These are phyloP conservation scores for Gopherus flavomarginatus DNA, from an alignment of 2,113 vertebrate genomes.

Conservation along the genomic window DNA sequence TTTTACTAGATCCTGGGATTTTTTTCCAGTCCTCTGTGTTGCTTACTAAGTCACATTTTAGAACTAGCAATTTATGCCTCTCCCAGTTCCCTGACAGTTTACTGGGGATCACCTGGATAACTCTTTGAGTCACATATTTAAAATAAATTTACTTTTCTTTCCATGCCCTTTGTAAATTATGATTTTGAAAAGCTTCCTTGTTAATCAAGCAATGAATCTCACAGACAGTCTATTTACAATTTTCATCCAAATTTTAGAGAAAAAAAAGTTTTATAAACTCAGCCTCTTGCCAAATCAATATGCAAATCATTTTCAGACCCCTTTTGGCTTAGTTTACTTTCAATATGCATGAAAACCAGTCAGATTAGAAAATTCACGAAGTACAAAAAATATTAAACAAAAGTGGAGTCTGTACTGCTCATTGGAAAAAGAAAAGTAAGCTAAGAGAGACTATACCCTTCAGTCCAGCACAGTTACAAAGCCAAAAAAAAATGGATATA, in stretches of 20 bases:
- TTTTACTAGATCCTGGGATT: neutral
- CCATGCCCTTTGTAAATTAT: neutral
- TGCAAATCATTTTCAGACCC: neutral
- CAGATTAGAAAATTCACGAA: neutral
- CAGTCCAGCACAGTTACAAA: neutral
- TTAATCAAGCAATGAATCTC: neutral
- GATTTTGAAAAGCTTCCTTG: neutral
- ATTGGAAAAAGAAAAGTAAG: neutral
- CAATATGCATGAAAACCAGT: neutral
- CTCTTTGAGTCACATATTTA: neutral
- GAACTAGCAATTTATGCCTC: neutral
- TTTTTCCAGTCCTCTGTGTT: neutral
- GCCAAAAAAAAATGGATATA: neutral
- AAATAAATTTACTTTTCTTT: neutral
- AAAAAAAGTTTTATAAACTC: neutral
- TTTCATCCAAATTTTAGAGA: neutral
- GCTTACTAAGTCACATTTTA: neutral
- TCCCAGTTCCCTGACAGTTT: neutral
- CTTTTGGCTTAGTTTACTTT: neutral
- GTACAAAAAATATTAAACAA: neutral
- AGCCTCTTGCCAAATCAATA: neutral
- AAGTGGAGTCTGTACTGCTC: neutral
- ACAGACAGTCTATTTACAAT: neutral
- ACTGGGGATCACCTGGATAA: neutral
- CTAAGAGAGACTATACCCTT: neutral